Conservation (phyloP, 2,797 vertebrate genomes). For the Moxostoma hubbsi region DNA sequence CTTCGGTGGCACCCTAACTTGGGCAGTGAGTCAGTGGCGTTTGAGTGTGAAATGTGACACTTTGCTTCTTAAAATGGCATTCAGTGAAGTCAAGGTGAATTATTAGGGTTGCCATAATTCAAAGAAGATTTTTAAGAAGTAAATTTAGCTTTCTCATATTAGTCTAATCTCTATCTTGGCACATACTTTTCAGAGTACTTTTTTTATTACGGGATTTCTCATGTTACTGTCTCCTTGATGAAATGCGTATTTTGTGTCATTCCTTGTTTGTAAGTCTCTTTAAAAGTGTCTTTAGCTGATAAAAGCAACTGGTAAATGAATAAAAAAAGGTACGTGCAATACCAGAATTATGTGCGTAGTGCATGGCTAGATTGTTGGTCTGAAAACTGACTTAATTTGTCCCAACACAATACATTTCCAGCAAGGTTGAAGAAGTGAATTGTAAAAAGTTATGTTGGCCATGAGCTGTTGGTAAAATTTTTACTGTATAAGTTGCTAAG, state of each 20-base stretch:
- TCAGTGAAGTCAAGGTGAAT: conserved; percentile 19
- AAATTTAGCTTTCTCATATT: background rate
- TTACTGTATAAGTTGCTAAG: background rate
- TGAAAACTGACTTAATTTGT: background rate
- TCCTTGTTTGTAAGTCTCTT: too few species aligned
- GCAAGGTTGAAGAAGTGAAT: background rate
- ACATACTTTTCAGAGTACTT: background rate
- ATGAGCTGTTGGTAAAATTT: background rate
- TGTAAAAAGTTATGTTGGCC: background rate
- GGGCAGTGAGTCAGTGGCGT: conserved; percentile 20
- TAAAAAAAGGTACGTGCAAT: too few species aligned
- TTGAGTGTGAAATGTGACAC: conserved; percentile 53
- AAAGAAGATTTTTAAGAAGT: background rate
- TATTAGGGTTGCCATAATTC: conserved; percentile 2
- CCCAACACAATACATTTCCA: background rate
- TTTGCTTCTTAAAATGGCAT: conserved; percentile 11
- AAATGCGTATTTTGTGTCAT: too few species aligned
- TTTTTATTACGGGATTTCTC: background rate
- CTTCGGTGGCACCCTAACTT: conserved; percentile 7
- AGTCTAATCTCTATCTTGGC: background rate
- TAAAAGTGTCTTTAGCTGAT: too few species aligned
- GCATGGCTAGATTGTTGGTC: background rate
- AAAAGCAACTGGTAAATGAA: too few species aligned
- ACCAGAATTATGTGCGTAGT: too few species aligned
- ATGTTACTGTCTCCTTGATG: background rate